A percentile compares a stretch with the other conserved stretches of the same genome.
These are phyloP conservation scores for Gortyna flavago DNA, from an alignment of 2,888 invertebrate genomes.

Conservation along the genomic window DNA sequence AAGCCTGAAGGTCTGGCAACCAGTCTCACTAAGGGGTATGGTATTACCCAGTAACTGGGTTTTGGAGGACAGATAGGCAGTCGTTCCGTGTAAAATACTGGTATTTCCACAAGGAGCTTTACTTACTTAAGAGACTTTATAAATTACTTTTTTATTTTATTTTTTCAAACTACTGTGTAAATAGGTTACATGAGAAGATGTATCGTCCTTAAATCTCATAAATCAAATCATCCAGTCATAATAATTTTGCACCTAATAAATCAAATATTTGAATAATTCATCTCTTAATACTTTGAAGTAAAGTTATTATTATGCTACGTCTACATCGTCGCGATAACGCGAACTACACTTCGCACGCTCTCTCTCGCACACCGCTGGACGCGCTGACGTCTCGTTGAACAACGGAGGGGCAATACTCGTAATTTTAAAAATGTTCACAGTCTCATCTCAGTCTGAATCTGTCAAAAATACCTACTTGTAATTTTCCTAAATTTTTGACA, in stretches of 20 bases:
- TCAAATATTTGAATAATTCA: constrained; percentile 49
- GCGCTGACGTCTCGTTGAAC: background rate
- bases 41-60: too few species aligned
- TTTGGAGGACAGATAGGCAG: too few species aligned
- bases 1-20: too few species aligned
- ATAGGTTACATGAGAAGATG: background rate
- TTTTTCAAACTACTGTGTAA: background rate
- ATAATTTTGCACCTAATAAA: constrained; percentile 25
- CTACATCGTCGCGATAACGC: background rate
- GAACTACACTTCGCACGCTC: background rate
- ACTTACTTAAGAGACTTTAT: too few species aligned
- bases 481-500: background rate
- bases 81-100: too few species aligned
- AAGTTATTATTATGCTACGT: constrained; percentile 20
- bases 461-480: background rate
- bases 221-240: constrained; percentile 12
- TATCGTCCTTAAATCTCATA: background rate
- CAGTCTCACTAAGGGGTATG: too few species aligned
- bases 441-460: background rate
- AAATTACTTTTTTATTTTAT: too few species aligned
- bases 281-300: constrained; percentile 23
- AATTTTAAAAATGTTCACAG: background rate
- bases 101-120: background rate
- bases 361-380: too few species aligned
- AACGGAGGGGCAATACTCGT: background rate